A percentile compares a stretch with the other conserved stretches of the same genome.
Evolutionary conservation across 2,888 invertebrate genomes (phyloP).

Genomic region (Diarsia brunnea): DNA sequence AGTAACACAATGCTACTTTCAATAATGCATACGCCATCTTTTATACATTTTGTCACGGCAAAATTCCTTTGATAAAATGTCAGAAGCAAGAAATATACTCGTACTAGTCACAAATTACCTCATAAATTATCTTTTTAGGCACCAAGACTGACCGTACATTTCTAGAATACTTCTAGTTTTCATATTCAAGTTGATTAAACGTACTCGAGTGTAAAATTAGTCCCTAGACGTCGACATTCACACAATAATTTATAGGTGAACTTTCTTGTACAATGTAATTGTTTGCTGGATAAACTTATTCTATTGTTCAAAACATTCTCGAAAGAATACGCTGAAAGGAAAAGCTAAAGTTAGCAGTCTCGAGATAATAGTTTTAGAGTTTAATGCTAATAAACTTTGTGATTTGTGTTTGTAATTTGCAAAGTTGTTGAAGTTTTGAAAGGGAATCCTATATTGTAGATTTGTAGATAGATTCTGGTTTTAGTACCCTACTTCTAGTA

Average conservation of each 20-base stretch:
- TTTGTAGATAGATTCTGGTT: slow-evolving; percentile 3
- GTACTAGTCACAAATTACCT: neutral
- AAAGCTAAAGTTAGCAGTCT: slow-evolving; percentile 44
- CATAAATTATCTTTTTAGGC: slow-evolving; percentile 32
- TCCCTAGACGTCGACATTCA: slow-evolving; percentile 53
- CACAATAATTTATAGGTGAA: slow-evolving; percentile 67
- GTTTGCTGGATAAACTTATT: slow-evolving; percentile 59
- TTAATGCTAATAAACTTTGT: slow-evolving; percentile 56
- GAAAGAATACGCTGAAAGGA: slow-evolving; percentile 62
- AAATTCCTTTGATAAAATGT: slow-evolving; percentile 4
- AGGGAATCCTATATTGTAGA: slow-evolving; percentile 11
- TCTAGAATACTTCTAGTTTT: slow-evolving; percentile 36
- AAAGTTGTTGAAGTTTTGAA: slow-evolving; percentile 47
- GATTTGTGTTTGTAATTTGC: slow-evolving; percentile 56
- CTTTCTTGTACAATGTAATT: slow-evolving; percentile 64
- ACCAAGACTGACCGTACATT: slow-evolving; percentile 5
- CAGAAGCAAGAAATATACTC: slow-evolving; percentile 3
- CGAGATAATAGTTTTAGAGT: slow-evolving; percentile 56
- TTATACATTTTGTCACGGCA: neutral
- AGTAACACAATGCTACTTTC: slow-evolving; percentile 6
- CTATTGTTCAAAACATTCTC: slow-evolving; percentile 53
- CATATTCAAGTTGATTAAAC: slow-evolving; percentile 70
- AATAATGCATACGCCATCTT: neutral
- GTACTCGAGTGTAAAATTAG: slow-evolving; percentile 73
- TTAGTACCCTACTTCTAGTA: neutral